Evolutionary conservation across 2,797 vertebrate species (phyloP), one percentile per base, ranked within the genome.

Genomic region (Channallabes apus): DNA sequence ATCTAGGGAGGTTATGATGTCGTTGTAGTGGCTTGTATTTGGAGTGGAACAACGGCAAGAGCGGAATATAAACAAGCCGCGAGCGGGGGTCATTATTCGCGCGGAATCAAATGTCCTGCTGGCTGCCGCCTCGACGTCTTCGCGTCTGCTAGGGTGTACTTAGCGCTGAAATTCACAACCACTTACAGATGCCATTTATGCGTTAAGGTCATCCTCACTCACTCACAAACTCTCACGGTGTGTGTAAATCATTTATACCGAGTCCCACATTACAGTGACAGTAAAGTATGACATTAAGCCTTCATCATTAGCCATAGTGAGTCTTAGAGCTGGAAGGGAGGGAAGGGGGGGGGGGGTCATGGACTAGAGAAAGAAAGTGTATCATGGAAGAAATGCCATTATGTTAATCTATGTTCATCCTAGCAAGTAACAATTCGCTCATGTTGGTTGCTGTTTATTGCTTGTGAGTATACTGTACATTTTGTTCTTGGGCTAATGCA

Each of bases 181-280:
- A 94, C 95, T 90, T 94, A 94, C 91, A 93, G 93, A 94, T 93
- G 93, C 91, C 92, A 94, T 95, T 95, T 94, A 88, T 87, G 89
- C 90, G 88, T 90, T 94, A 95, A 95, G 92, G 93, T 95, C 94
- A 84, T 80, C 78, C 85, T 62, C 82, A 54, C 69, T 72, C 85
- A 51, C 68, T 75, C 64, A 84, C 79, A 76, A 79, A 62, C 82
- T 69, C 73, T 56, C 73, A 72, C 73, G 24, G 78, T 81, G 84
- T 79, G 69, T 76, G 84, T 71, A 87, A 87, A 65, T 82, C 86
- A 86, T 87, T 88, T 86, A 87, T 89, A 86, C 69, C 54, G 46
- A 84, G 79, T 79, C 62, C 61, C 51, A 82, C 5, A 24, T 35
- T 86, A 83, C 83, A 76, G 32, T 81, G 85, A 85, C 86, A 88